A percentile compares a stretch with the other conserved stretches of the same genome.
Conservation (phyloP, 2,888 invertebrate genomes). For the Erebia palarica region DNA sequence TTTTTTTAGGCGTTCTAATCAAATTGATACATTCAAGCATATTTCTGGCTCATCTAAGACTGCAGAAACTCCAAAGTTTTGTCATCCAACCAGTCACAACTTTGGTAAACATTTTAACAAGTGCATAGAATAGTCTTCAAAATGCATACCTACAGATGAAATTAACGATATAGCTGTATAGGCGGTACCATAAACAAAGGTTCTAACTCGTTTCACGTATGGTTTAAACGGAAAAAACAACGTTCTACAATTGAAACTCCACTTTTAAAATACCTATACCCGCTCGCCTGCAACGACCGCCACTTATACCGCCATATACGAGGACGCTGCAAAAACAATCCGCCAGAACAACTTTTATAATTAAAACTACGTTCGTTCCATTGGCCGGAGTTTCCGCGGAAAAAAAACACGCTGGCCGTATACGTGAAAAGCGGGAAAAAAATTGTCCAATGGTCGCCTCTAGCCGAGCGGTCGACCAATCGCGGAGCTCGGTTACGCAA, state of each 20-base stretch:
- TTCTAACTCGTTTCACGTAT: background rate
- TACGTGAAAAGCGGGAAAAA: slow-evolving; percentile 78
- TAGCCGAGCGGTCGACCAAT: slow-evolving; percentile 62
- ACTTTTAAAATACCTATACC: slow-evolving; percentile 38
- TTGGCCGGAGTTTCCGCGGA: slow-evolving; percentile 71
- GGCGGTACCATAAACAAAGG: background rate
- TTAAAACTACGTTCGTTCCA: slow-evolving; percentile 72
- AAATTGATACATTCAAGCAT: too few species aligned
- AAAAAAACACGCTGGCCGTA: slow-evolving; percentile 67
- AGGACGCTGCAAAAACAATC: slow-evolving; percentile 38
- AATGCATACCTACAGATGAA: too few species aligned
- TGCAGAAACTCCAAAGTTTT: too few species aligned
- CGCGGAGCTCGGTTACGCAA: slow-evolving; percentile 55
- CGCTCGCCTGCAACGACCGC: slow-evolving; percentile 25
- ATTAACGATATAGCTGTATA: background rate
- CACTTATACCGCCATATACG: slow-evolving; percentile 34
- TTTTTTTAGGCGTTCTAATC: too few species aligned
- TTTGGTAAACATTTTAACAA: too few species aligned
- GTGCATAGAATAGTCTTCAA: too few species aligned
- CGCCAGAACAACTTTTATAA: slow-evolving; percentile 68
- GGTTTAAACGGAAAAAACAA: slow-evolving; percentile 1
- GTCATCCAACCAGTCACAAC: too few species aligned
- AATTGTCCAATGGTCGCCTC: slow-evolving; percentile 69
- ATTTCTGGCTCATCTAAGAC: too few species aligned
- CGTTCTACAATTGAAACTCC: slow-evolving; percentile 11